These are phyloP conservation scores for Stegodyphus mimosarum DNA, from an alignment of 1,140 invertebrate species.

Conservation along the genomic window DNA sequence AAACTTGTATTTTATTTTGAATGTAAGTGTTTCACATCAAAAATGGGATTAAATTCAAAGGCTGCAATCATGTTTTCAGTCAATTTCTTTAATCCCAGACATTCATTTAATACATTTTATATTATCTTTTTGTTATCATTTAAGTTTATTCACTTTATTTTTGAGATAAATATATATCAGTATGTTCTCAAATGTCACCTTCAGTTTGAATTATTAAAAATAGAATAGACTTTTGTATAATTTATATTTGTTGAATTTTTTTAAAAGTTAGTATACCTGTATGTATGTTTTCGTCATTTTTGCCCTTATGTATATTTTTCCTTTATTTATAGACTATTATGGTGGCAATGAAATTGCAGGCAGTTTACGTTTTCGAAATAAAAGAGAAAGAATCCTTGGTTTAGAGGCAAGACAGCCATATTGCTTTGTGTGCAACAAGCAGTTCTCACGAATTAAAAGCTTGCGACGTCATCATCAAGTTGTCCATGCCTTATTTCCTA, in stretches of 20 bases:
- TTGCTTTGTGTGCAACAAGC: conserved; percentile 37
- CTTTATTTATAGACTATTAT: background rate
- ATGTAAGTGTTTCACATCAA: background rate
- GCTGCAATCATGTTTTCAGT: conserved; percentile 36
- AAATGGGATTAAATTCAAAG: conserved; percentile 29
- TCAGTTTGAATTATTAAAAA: no score
- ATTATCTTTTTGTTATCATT: no score
- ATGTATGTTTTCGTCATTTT: no score
- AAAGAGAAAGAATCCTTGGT: conserved; percentile 6
- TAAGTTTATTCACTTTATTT: no score
- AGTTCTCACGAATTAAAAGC: conserved; percentile 39
- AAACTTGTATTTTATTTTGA: background rate
- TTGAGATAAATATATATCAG: no score
- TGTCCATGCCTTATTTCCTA: conserved; percentile 32
- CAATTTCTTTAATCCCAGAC: conserved; percentile 28
- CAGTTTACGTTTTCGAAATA: background rate
- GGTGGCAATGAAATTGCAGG: background rate
- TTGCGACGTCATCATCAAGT: conserved; percentile 40
- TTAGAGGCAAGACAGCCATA: background rate
- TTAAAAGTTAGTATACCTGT: no score
- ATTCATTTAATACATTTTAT: no score
- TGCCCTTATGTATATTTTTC: no score
- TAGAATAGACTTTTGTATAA: no score
- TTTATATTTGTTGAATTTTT: no score
- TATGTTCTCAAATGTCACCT: no score